A percentile compares a stretch with the other conserved stretches of the same genome.
These are phyloP conservation scores for Aptenodytes forsteri DNA, from an alignment of 2,113 vertebrate genomes.

Conservation along the genomic window DNA sequence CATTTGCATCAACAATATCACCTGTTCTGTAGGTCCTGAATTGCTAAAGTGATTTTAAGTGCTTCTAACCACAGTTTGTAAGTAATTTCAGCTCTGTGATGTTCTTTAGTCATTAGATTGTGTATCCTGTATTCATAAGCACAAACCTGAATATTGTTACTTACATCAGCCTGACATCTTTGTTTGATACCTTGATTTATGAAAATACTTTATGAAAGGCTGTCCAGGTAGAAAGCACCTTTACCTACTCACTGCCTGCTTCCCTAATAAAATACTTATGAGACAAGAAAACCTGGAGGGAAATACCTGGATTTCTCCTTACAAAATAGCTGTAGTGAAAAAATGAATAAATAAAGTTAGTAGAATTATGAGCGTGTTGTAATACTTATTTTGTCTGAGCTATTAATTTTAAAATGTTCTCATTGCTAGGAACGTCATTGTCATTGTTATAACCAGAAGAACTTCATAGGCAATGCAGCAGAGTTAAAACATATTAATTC, in stretches of 20 bases:
- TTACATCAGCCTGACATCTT: not conserved
- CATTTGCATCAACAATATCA: constrained; percentile 2
- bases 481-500: not conserved
- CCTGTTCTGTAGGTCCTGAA: not conserved
- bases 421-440: not conserved
- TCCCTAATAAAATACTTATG: not conserved
- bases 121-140: not conserved
- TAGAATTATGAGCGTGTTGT: not conserved
- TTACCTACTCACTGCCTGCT: not conserved
- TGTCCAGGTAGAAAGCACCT: not conserved
- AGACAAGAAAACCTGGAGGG: not conserved
- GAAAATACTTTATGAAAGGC: not conserved
- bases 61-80: not conserved
- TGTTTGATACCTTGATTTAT: not conserved
- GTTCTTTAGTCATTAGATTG: not conserved
- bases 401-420: not conserved
- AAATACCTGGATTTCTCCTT: not conserved
- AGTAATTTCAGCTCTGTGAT: not conserved
- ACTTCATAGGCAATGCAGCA: not conserved
- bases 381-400: not conserved
- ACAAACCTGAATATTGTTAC: not conserved
- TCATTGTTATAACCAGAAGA: not conserved
- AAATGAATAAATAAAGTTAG: not conserved
- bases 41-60: not conserved
- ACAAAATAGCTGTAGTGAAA: not conserved